A percentile compares a stretch with the other conserved stretches of the same genome.
phyloP scores from a whole-genome alignment of 2,797 vertebrate species.

The Clarias platycephalus region DNA sequence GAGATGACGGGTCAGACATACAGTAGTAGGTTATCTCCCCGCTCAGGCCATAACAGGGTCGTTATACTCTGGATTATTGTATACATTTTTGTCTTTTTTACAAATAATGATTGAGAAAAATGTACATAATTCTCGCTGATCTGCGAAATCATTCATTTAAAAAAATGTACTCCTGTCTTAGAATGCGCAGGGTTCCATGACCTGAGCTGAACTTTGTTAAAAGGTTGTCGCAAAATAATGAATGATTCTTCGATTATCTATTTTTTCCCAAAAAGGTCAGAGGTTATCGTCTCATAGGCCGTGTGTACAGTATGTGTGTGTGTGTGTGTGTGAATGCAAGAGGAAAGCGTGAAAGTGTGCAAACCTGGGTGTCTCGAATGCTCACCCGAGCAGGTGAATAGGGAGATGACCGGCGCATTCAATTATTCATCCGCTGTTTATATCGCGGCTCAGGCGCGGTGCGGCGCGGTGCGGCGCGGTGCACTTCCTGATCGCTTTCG shows the following conservation, averaged over 20 bases:
- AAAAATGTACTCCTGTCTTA: neutral
- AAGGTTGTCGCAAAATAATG: neutral
- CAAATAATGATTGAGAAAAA: neutral
- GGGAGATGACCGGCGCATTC: constrained; percentile 44
- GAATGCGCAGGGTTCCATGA: neutral
- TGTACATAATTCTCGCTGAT: neutral
- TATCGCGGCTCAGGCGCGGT: constrained; percentile 18
- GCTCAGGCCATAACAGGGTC: neutral
- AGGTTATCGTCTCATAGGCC: neutral
- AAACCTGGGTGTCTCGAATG: constrained; percentile 1
- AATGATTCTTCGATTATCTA: neutral
- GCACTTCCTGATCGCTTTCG: constrained; percentile 45
- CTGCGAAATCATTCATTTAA: neutral
- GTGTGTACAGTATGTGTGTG: neutral
- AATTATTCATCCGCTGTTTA: constrained; percentile 53
- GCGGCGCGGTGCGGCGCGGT: neutral
- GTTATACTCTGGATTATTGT: neutral
- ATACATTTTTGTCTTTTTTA: neutral
- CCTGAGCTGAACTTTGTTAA: neutral
- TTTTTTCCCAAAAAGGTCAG: neutral
- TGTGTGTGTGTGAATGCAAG: neutral
- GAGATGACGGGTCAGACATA: constrained; percentile 43
- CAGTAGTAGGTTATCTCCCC: constrained; percentile 20
- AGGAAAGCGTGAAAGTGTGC: constrained; percentile 14
- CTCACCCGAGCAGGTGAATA: constrained; percentile 47